Evolutionary conservation across 2,888 invertebrate genomes (phyloP), one percentile per base, ranked within the genome.

Genomic region (Quadriops clusia): DNA sequence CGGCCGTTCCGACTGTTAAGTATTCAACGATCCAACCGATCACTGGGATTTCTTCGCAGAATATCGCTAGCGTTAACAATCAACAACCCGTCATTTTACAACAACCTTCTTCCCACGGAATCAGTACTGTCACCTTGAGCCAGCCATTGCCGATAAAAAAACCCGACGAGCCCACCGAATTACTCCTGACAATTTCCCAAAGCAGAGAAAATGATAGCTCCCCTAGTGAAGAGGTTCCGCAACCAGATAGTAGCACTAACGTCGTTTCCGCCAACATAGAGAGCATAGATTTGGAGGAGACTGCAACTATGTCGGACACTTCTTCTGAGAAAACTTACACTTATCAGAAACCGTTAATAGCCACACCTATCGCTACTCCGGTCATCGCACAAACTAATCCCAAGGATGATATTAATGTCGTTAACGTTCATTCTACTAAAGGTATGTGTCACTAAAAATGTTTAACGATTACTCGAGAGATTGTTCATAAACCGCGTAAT

Each of bases 1-100:
- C 70, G 20, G 52, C 67, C 12, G 63, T 71, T 12, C 67, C 72
- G 2, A 70, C 72, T 5, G 70, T 74, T 2, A 67, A 73, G 29
- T 61, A 60, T 42, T 60, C 61, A 3, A 50, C 61, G 11, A 52
- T 63, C 30, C 63, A 61, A 44, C 60, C 60, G 4, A 47, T 60
- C 33, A 54, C 55, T 18, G 58, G 60, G 17, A 59, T 64, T 30
- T 54, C 61, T 14, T 54, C 63, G 7, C 62, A 60, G 40, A 57
- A 49, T 39, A 34, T 62, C 17, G 50, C 57, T 7, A 54, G 54
- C n/a, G 56, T 62, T 9, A 54, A 51, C 37, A 54, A 59, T 16
- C 63, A 63, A 43, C 56, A 58, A 18, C 54, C 63, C 11, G 59
- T 61, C 11, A 60, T 63, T 28, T 41, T 64, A 32, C n/a, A n/a